Percentiles rank a stretch among this genome's conserved stretches.
These are phyloP conservation scores for Papilio polyxenes DNA, from an alignment of 1,140 invertebrate genomes.

Conservation along the genomic window DNA sequence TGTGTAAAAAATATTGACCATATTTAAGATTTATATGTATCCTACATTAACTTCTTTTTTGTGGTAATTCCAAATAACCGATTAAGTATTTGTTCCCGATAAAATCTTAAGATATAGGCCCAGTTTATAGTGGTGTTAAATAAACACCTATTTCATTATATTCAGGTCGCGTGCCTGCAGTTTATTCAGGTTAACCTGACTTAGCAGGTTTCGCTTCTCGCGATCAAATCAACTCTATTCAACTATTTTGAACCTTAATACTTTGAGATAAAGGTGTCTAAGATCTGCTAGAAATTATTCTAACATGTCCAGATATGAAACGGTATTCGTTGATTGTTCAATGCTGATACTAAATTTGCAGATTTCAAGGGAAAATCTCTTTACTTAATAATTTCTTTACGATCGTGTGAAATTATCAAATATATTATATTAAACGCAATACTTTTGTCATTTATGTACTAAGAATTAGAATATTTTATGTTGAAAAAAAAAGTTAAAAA, in stretches of 20 bases:
- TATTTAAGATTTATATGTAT: too few species aligned
- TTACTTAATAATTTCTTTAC: slow-evolving; percentile 17
- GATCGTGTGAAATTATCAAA: background rate
- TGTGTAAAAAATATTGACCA: too few species aligned
- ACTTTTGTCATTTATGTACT: background rate
- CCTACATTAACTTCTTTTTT: too few species aligned
- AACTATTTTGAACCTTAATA: slow-evolving; percentile 30
- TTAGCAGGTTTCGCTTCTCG: slow-evolving; percentile 40
- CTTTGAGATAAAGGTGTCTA: background rate
- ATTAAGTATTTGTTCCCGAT: slow-evolving; percentile 23
- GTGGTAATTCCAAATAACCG: too few species aligned
- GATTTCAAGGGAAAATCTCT: slow-evolving; percentile 12
- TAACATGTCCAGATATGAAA: slow-evolving; percentile 32
- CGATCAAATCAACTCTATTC: slow-evolving; percentile 35
- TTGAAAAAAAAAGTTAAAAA: background rate
- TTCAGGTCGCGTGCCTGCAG: slow-evolving; percentile 47
- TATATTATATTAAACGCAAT: background rate
- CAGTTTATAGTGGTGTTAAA: slow-evolving; percentile 43
- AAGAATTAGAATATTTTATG: background rate
- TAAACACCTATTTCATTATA: slow-evolving; percentile 48
- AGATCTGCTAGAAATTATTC: slow-evolving; percentile 23
- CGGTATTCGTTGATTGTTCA: slow-evolving; percentile 36
- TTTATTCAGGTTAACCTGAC: slow-evolving; percentile 50
- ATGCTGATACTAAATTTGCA: slow-evolving; percentile 35
- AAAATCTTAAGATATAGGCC: slow-evolving; percentile 44